Evolutionary conservation across 2,888 invertebrate genomes (phyloP).

Genomic region (Microctonus aethiopoides): DNA sequence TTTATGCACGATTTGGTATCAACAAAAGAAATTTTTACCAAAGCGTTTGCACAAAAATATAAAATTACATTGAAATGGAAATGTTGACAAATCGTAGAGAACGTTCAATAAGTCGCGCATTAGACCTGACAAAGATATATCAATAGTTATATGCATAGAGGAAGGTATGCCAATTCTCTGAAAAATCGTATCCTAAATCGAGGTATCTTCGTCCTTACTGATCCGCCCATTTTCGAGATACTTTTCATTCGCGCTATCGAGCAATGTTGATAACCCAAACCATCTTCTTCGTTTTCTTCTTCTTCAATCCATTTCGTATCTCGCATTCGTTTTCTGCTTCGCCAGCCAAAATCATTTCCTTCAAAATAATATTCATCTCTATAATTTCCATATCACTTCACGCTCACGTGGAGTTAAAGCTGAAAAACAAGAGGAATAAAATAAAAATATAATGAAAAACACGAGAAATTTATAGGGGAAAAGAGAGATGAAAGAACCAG

Average conservation of each 20-base stretch:
- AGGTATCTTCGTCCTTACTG: background rate
- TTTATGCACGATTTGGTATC: background rate
- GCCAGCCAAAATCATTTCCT: slow-evolving; percentile 18
- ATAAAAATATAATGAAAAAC: background rate
- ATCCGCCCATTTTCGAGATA: background rate
- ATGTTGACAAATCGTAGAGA: background rate
- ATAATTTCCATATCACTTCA: slow-evolving; percentile 7
- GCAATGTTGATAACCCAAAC: slow-evolving; percentile 1
- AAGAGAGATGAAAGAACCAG: too few species aligned
- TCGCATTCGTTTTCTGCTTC: slow-evolving; percentile 12
- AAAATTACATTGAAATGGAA: background rate
- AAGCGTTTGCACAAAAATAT: background rate
- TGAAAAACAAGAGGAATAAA: background rate
- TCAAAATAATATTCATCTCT: background rate
- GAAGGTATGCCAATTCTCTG: background rate
- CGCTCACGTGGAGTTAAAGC: background rate
- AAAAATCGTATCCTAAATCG: slow-evolving; percentile 4
- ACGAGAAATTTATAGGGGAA: background rate
- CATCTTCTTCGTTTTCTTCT: slow-evolving; percentile 6
- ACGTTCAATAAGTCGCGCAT: background rate
- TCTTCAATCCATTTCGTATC: slow-evolving; percentile 18
- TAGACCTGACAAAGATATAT: background rate
- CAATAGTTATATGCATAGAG: background rate
- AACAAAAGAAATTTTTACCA: background rate
- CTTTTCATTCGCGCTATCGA: background rate